These are phyloP conservation scores for Rhinoderma darwinii DNA, from an alignment of 2,113 vertebrate species.

Conservation along the genomic window DNA sequence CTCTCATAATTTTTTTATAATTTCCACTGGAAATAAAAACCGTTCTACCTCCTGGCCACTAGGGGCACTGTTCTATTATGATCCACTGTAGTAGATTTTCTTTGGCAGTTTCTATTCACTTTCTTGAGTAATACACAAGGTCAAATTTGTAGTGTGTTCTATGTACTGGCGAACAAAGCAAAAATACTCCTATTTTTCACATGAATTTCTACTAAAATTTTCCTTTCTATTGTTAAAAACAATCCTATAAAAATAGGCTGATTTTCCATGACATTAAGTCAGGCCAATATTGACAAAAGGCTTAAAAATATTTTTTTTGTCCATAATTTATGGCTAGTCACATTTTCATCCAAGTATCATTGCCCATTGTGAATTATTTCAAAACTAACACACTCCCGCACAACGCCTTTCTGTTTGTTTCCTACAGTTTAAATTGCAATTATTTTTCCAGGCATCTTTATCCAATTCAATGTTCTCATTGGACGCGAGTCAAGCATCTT, in stretches of 20 bases:
- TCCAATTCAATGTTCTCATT: slow-evolving; percentile 60
- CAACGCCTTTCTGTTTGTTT: slow-evolving; percentile 39
- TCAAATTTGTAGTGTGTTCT: neutral
- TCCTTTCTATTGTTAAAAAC: neutral
- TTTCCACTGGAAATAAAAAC: no score
- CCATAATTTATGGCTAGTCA: neutral
- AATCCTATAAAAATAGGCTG: neutral
- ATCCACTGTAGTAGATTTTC: neutral
- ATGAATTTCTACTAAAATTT: neutral
- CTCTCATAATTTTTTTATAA: no score
- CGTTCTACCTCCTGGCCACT: no score
- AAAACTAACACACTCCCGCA: neutral
- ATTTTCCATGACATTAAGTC: neutral
- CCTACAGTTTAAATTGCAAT: slow-evolving; percentile 39
- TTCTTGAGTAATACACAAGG: neutral
- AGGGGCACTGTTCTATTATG: neutral
- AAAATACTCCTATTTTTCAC: neutral
- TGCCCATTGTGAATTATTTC: neutral
- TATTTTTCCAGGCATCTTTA: slow-evolving; percentile 56
- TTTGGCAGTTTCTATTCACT: no score
- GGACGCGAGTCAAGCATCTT: slow-evolving; percentile 50
- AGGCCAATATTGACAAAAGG: neutral
- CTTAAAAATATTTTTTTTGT: neutral
- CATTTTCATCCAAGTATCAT: neutral
- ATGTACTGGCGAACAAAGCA: neutral